Percentiles rank a stretch among this genome's conserved stretches.
Conservation (phyloP, 2,113 vertebrate species). For the Psophia crepitans region DNA sequence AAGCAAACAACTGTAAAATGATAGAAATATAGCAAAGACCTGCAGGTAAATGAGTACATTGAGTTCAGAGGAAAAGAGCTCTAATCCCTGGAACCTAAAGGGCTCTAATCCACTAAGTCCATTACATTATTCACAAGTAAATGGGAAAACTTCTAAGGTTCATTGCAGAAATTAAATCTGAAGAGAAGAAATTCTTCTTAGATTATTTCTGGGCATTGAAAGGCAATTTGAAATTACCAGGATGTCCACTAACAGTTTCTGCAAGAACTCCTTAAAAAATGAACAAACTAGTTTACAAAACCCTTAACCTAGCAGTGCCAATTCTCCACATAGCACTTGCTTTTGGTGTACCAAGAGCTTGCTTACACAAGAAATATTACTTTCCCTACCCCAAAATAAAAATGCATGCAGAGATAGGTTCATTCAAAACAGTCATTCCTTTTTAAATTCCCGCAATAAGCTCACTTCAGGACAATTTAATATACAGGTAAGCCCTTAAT, state of each 20-base stretch:
- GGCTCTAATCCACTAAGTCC: not conserved
- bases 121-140: not conserved
- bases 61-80: not conserved
- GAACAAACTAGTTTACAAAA: not conserved
- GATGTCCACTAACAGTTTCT: not conserved
- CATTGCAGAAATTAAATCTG: not conserved
- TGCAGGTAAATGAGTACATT: not conserved
- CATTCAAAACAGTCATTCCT: not conserved
- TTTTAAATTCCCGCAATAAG: not conserved
- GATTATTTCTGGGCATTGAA: not conserved
- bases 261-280: not conserved
- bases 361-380: not conserved
- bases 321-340: not conserved
- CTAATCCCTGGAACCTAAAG: not conserved
- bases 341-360: not conserved
- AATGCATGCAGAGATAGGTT: not conserved
- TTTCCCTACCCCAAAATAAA: not conserved
- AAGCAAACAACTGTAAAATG: not conserved
- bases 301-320: not conserved
- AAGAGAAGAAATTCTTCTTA: not conserved
- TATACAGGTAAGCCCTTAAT: not conserved
- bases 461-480: not conserved
- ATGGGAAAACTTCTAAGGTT: not conserved
- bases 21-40: not conserved
- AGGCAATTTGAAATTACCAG: not conserved